phyloP scores from a whole-genome alignment of 2,113 vertebrate genomes.

The Calyptomena viridis region DNA sequence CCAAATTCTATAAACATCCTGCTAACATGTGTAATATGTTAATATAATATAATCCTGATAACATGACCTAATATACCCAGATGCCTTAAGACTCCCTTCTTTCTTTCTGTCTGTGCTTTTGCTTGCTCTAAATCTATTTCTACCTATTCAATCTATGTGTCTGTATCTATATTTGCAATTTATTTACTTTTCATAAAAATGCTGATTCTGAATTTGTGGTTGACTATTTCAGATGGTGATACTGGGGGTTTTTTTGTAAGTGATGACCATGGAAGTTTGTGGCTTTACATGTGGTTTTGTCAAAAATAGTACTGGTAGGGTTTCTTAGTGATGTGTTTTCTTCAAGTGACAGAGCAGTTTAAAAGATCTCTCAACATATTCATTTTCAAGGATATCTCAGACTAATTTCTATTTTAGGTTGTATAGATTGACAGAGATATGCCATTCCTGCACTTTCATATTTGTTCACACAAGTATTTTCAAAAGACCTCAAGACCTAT shows the following conservation, averaged over 20 bases:
- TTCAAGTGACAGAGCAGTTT: background rate
- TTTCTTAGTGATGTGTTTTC: background rate
- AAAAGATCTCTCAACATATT: background rate
- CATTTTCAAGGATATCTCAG: background rate
- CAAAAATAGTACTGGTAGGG: background rate
- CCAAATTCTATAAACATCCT: background rate
- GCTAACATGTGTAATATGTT: background rate
- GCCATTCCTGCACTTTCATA: background rate
- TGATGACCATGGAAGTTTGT: background rate
- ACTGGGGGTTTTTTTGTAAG: background rate
- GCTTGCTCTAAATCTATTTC: background rate
- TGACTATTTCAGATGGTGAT: background rate
- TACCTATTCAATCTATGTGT: background rate
- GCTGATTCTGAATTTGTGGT: constrained; percentile 4
- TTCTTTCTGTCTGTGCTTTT: background rate
- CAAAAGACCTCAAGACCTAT: background rate
- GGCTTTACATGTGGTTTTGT: background rate
- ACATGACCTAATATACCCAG: background rate
- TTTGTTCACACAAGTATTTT: background rate
- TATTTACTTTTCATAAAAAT: background rate
- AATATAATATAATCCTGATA: too few species aligned
- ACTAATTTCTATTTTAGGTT: background rate
- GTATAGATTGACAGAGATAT: background rate
- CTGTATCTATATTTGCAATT: background rate
- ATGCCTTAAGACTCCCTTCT: background rate